These are phyloP conservation scores for Notarius lentiginosus DNA, from an alignment of 2,113 vertebrate species.

Conservation along the genomic window DNA sequence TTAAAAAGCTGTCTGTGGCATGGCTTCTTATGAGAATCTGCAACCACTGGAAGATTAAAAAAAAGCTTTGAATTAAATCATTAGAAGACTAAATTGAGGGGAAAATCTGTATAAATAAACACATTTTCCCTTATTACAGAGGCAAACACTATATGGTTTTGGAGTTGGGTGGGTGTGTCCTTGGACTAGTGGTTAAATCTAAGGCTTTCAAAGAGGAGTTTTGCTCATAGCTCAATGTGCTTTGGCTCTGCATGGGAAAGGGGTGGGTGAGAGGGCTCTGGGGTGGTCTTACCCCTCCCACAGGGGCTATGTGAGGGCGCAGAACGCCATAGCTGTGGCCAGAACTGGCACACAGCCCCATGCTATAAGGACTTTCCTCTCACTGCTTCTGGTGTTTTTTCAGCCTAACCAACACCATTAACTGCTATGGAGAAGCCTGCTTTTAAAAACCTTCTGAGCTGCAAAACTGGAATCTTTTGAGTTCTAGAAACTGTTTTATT, in stretches of 20 bases:
- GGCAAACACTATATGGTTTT: background rate
- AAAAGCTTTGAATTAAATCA: constrained; percentile 48
- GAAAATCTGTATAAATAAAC: constrained; percentile 38
- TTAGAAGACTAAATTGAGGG: constrained; percentile 57
- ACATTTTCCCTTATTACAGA: background rate
- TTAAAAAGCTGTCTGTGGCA: constrained; percentile 43
- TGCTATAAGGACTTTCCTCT: constrained; percentile 65
- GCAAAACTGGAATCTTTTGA: background rate
- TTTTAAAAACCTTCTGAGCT: background rate
- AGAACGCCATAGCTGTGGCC: constrained; percentile 59
- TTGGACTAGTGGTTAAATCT: constrained; percentile 30
- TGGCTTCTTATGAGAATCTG: constrained; percentile 54
- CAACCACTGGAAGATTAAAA: constrained; percentile 61
- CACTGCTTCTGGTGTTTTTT: constrained; percentile 39
- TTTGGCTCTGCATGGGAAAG: constrained; percentile 68
- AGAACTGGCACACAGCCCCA: constrained; percentile 59
- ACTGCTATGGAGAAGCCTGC: constrained; percentile 20
- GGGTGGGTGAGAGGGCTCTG: constrained; percentile 66
- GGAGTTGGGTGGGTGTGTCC: background rate
- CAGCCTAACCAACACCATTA: constrained; percentile 30
- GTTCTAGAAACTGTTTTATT: background rate
- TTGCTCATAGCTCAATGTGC: constrained; percentile 65
- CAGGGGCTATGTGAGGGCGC: constrained; percentile 61
- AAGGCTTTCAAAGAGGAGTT: constrained; percentile 58
- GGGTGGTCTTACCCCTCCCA: constrained; percentile 68